Base-by-base conservation (phyloP, 1,140 invertebrate genomes). In the Metopolophium dirhodum region DNA sequence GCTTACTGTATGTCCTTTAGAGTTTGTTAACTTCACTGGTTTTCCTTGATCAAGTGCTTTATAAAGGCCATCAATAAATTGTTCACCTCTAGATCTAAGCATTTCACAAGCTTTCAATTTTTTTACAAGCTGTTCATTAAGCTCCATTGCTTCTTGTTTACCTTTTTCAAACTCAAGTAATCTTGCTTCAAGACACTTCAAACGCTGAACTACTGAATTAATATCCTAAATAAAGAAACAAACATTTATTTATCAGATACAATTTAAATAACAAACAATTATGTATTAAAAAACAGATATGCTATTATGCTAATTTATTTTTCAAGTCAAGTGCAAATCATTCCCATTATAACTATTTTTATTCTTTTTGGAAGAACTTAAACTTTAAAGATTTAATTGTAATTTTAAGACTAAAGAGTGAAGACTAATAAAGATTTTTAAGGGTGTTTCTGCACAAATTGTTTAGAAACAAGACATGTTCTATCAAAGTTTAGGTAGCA, bases 41-140 rank as follows among this genome's bases (percentile, higher is more conserved):
- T 93, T 93, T 85, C 91, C 49, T 86, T 93, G 91, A 93, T 93
- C 91, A 86, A 93, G 91, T 41, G 91, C 82, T 20, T 54, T 85
- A 93, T 93, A 93, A 54, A 93, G 35, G 35, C 82, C 82, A 86
- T 93, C 91, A 57, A 93, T 85, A 85, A 93, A 93, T 45, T 93
- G 68, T 93, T 93, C 91, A 93, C 91, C 91, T 85, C 91, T 93
- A 54, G 82, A 93, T 86, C 91, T 49, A 41, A 93, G 82, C 91
- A 93, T 93, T 93, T 93, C 91, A 93, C 91, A 93, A 14, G 47
- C 49, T n/a, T 93, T 93, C 49, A 93, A 93, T 93, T 93, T 93
- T 37, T 93, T 54, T 41, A 93, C 91, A 41, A 93, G 47, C 23
- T 85, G 82, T n/a, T 93, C 91, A 86, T 93, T 93, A 30, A 93